Percentiles rank a stretch among this genome's conserved stretches.
Evolutionary conservation across 2,888 invertebrate species (phyloP).

Genomic region (Eupeodes luniger): DNA sequence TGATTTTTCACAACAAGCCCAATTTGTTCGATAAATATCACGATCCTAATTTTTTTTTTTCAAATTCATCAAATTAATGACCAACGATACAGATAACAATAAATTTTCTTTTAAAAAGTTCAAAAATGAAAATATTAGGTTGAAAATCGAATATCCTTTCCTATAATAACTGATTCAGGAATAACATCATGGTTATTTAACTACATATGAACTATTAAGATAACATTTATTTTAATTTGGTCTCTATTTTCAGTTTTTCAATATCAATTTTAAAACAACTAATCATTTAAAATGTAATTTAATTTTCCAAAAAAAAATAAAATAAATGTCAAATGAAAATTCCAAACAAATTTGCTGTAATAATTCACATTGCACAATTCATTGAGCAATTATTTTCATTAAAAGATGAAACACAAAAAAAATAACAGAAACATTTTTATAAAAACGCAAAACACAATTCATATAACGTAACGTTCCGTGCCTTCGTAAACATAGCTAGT

Average conservation of each 20-base stretch:
- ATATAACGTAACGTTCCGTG: no score
- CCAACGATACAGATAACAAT: no score
- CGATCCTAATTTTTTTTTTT: no score
- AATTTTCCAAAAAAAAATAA: background rate
- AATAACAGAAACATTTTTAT: background rate
- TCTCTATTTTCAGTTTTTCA: background rate
- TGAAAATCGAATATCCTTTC: no score
- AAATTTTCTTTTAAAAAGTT: no score
- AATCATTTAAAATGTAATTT: conserved; percentile 3
- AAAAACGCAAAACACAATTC: background rate
- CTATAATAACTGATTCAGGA: no score
- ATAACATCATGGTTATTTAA: background rate
- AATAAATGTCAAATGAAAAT: background rate
- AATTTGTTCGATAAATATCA: no score
- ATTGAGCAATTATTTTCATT: conserved; percentile 21
- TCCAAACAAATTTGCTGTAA: conserved; percentile 15
- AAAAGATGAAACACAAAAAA: background rate
- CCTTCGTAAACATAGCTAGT: no score
- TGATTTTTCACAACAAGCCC: no score
- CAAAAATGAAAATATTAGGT: no score
- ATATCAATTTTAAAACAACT: background rate
- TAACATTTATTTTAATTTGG: background rate
- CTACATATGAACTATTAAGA: background rate
- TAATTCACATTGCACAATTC: conserved; percentile 28
- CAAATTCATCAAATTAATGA: no score